Base-by-base conservation (phyloP, 2,113 vertebrate genomes). In the Sturnira hondurensis region DNA sequence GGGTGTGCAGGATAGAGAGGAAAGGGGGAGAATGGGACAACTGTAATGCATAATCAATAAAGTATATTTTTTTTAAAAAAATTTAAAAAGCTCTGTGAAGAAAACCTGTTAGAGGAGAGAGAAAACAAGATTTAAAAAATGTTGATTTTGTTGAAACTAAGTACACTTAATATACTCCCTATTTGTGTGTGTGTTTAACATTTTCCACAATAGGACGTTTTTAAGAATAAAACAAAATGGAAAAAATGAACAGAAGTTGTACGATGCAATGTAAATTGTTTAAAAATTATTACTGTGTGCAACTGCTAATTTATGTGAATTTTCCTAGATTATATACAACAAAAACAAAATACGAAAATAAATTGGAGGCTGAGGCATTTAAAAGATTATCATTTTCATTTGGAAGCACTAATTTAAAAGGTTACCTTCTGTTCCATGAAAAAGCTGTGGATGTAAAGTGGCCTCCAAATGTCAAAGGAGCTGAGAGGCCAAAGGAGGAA, bases 361-460 rank as follows among this genome's bases (percentile, higher is more conserved):
- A 85, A 50, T 12, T 61, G 61, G 52, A 90, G 20, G 16, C n/a
- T 52, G 41, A 85, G 65, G 56, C 41, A 84, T 2, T 65, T 41
- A 95, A 78, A 45, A 86, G 36, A 47, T 54, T 80, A 80, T 77
- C 38, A 83, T 78, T 91, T 96, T 91, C 86, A 96, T 88, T 95
- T 65, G 78, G 43, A 95, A 93, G 91, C 63, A 80, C 58, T n/a
- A n/a, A n/a, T n/a, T n/a, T n/a, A n/a, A n/a, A 78, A 95, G 31
- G 13, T 38, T 47, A 84, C 50, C 17, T 9, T 24, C 54, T 61
- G 38, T 82, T 43, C 36, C 7, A 5, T 58, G 38, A 61, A 82
- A 43, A 82, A 36, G 24, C 20, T 28, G 15, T 58, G 36, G 54
- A 12, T 31, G 16, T 54, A 58, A 41, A 58, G 52, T 41, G 36